Base-by-base conservation (phyloP, 2,113 vertebrate genomes). In the Periophthalmodon schlosseri region DNA sequence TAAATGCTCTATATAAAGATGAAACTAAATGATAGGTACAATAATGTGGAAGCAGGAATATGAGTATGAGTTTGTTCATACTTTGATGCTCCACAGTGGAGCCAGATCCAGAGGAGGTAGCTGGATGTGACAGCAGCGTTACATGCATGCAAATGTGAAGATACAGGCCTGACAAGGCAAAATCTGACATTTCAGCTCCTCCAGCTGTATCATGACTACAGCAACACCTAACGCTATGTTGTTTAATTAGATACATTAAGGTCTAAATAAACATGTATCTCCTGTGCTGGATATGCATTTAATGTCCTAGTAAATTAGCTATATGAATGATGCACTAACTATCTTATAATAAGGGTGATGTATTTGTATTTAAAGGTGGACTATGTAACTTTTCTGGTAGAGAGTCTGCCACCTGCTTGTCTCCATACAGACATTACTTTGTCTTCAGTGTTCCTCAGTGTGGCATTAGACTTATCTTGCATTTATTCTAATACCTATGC, bases 171-270 rank as follows among this genome's bases (percentile, higher is more conserved):
- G 76, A 85, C 63, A 0, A 54, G 73, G 82, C 80, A 87, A 76
- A 61, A 86, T 86, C 74, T 82, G 86, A 81, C 84, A 77, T 88
- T 79, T 77, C 74, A 68, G 71, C 64, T 80, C 65, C 69, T 69
- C 74, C 28, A 54, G 78, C 78, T 74, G 83, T 78, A 82, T 81
- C 73, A 60, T 80, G 68, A 83, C 77, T 73, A 77, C 67, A 74
- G 54, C 54, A 60, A 10, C 23, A 16, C 11, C 56, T 9, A 74
- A 77, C n/a, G 63, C 44, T 49, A 73, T 73, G 64, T 78, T 52
- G 49, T 50, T 50, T 16, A 50, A 16, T 50, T 52, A 5, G 4
- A 52, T 52, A 20, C 16, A 14, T 47, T 47, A 47, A 47, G 15
- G 46, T 47, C 12, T 12, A 47, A 28, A 28, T 28, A 28, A 28